Percentiles rank a stretch among this genome's conserved stretches.
Conservation (phyloP, 2,113 vertebrate genomes). For the Pseudorasbora parva region DNA sequence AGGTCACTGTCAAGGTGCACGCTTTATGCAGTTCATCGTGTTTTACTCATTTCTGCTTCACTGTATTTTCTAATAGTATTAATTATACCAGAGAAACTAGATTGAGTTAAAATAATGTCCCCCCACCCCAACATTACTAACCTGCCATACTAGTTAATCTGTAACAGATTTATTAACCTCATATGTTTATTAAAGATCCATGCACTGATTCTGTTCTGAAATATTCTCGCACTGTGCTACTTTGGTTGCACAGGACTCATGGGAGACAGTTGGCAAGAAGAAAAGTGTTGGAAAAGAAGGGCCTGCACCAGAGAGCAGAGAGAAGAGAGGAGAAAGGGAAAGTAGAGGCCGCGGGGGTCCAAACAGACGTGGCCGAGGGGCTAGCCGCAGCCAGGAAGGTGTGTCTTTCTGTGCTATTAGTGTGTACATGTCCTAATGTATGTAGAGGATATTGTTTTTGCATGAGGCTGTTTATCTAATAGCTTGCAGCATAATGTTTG, state of each 20-base stretch:
- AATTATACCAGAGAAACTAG: conserved; percentile 13
- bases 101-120: neutral
- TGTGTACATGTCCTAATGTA: neutral
- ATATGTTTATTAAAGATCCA: neutral
- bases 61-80: conserved; percentile 6
- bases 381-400: conserved; percentile 87
- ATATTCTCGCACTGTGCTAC: neutral
- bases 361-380: conserved; percentile 85
- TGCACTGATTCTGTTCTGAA: neutral
- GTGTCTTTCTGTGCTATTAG: conserved; percentile 19
- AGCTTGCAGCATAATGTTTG: neutral
- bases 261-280: conserved; percentile 98
- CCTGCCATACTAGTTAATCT: neutral
- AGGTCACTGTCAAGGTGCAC: conserved; percentile 85
- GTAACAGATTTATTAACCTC: neutral
- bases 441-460: neutral
- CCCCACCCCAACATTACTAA: neutral
- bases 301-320: conserved; percentile 84
- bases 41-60: conserved; percentile 1
- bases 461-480: neutral
- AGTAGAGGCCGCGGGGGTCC: conserved; percentile 84
- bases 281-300: conserved; percentile 90
- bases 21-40: neutral
- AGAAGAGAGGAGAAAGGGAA: conserved; percentile 87
- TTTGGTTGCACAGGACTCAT: conserved; percentile 82